phyloP scores from a whole-genome alignment of 2,888 invertebrate genomes.

The Tubulanus polymorphus region DNA sequence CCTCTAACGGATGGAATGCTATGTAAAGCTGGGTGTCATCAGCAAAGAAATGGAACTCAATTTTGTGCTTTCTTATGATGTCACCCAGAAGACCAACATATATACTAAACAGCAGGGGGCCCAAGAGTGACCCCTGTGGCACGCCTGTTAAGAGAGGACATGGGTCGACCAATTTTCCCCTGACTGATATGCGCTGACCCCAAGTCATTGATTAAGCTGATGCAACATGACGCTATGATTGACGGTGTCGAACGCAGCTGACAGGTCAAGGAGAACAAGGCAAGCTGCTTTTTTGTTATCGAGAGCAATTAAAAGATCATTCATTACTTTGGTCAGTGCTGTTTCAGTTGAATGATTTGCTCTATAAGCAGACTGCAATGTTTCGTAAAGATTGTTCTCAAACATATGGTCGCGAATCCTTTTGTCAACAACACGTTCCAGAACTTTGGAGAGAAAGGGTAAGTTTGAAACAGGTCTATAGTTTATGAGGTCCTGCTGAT shows the following conservation, averaged over 20 bases:
- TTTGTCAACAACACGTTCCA: constrained; percentile 7
- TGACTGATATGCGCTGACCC: constrained; percentile 10
- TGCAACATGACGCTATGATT: constrained; percentile 11
- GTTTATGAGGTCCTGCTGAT: constrained; percentile 7
- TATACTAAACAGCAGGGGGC: constrained; percentile 11
- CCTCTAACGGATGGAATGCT: constrained; percentile 9
- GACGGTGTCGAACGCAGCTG: constrained; percentile 17
- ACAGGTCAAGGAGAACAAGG: constrained; percentile 15
- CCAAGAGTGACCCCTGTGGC: constrained; percentile 11
- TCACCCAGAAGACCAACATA: constrained; percentile 15
- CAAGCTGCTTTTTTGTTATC: constrained; percentile 10
- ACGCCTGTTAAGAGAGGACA: background rate
- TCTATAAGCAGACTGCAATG: constrained; percentile 10
- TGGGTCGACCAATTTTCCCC: background rate
- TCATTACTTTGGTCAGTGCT: constrained; percentile 8
- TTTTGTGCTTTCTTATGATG: constrained; percentile 16
- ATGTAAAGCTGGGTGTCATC: constrained; percentile 17
- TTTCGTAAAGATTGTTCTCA: constrained; percentile 3
- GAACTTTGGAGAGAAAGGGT: constrained; percentile 13
- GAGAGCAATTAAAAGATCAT: constrained; percentile 1
- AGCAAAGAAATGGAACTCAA: constrained; percentile 18
- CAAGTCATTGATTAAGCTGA: constrained; percentile 6
- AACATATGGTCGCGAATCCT: constrained; percentile 7
- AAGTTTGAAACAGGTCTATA: constrained; percentile 14
- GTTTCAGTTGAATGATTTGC: constrained; percentile 3